Evolutionary conservation across 2,888 invertebrate species (phyloP).

Genomic region (Polyploca ridens): DNA sequence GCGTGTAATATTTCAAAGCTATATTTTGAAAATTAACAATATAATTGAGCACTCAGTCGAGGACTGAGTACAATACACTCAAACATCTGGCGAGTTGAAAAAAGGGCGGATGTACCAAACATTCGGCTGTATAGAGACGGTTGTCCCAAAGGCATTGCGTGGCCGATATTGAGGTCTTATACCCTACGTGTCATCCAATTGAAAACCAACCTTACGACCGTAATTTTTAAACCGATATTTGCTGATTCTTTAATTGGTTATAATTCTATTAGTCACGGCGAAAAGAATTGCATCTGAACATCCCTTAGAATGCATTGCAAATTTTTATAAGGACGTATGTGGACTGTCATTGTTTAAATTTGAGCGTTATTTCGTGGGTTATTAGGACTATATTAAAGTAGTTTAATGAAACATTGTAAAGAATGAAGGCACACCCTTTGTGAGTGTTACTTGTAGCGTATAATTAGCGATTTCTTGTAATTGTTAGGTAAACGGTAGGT

Average conservation of each 20-base stretch:
- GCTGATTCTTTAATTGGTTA: conserved; percentile 20
- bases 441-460: conserved; percentile 72
- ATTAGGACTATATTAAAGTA: conserved; percentile 12
- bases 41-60: conserved; percentile 81
- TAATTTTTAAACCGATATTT: conserved; percentile 37
- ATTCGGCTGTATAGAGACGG: conserved; percentile 64
- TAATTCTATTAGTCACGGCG: conserved; percentile 37
- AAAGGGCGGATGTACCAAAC: conserved; percentile 83
- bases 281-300: conserved; percentile 75
- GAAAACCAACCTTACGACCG: conserved; percentile 28
- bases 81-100: conserved; percentile 78
- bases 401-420: conserved; percentile 28
- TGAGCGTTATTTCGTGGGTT: conserved; percentile 38
- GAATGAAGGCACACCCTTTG: conserved; percentile 65
- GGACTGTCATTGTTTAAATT: conserved; percentile 31
- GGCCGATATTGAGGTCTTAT: conserved; percentile 25
- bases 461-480: conserved; percentile 81
- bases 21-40: conserved; percentile 84
- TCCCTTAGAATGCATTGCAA: conserved; percentile 72
- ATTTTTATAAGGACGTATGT: conserved; percentile 38
- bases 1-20: conserved; percentile 79
- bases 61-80: conserved; percentile 60
- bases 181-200: conserved; percentile 17
- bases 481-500: conserved; percentile 69
- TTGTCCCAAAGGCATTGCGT: conserved; percentile 66